Conservation (phyloP, 1,140 invertebrate genomes). For the Camponotus vicinus region DNA sequence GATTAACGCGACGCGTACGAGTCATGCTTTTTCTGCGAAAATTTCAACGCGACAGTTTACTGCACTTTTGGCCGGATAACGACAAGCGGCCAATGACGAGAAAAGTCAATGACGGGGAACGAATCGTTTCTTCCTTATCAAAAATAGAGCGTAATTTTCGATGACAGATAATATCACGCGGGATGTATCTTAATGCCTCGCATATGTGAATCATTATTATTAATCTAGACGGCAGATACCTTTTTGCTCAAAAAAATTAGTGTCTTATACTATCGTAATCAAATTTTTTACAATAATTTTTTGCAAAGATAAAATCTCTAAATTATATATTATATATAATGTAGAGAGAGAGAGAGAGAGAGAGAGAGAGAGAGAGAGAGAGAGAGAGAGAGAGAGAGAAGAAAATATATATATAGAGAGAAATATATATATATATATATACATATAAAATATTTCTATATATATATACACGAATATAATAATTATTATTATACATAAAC, state of each 20-base stretch:
- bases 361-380: too few species aligned
- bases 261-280: neutral
- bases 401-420: too few species aligned
- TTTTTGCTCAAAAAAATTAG: slow-evolving; percentile 5
- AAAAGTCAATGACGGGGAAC: slow-evolving; percentile 3
- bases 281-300: neutral
- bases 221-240: neutral
- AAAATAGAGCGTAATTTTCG: neutral
- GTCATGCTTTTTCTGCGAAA: slow-evolving; percentile 64
- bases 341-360: too few species aligned
- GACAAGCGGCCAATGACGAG: slow-evolving; percentile 18
- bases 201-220: neutral
- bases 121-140: neutral
- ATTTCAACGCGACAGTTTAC: slow-evolving; percentile 16
- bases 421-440: too few species aligned
- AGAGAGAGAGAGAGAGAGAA: too few species aligned
- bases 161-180: neutral
- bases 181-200: neutral
- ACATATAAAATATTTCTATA: too few species aligned
- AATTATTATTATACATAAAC: neutral
- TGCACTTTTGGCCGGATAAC: slow-evolving; percentile 63
- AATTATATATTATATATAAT: too few species aligned
- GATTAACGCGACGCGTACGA: slow-evolving; percentile 54
- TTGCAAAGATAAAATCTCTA: neutral
- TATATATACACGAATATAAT: neutral